phyloP scores from a whole-genome alignment of 92 coral and sea anemone species.

The Pocillopora meandrina region DNA sequence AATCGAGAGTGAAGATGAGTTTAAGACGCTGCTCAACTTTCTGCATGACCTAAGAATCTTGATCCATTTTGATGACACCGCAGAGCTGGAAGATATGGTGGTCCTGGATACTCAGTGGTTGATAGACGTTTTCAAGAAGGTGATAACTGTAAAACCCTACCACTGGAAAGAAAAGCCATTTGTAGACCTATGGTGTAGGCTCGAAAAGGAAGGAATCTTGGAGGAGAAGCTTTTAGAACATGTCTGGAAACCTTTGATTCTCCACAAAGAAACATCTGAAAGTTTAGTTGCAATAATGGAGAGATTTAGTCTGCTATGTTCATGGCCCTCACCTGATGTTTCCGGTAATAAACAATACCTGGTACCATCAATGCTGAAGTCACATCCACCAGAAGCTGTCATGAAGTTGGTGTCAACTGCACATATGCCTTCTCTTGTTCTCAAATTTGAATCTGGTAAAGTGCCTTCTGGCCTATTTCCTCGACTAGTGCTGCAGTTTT shows the following conservation, averaged over 20 bases:
- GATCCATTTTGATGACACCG: constrained; percentile 26
- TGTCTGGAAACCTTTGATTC: constrained; percentile 20
- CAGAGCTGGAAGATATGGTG: constrained; percentile 11
- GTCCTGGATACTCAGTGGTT: constrained; percentile 48
- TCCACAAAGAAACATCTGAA: background rate
- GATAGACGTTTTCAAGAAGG: constrained; percentile 34
- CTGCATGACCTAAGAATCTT: constrained; percentile 42
- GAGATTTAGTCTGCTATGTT: constrained; percentile 5
- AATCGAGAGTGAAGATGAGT: background rate
- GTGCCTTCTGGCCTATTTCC: constrained; percentile 52
- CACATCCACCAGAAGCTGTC: background rate
- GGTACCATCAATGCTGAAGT: constrained; percentile 2
- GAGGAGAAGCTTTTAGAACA: constrained; percentile 1
- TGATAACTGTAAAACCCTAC: constrained; percentile 10
- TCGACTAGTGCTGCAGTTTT: constrained; percentile 6
- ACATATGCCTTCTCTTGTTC: constrained; percentile 26
- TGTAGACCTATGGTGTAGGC: constrained; percentile 21
- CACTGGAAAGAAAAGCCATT: constrained; percentile 10
- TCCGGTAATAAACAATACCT: background rate
- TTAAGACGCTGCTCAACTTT: constrained; percentile 19
- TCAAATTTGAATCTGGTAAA: constrained; percentile 10
- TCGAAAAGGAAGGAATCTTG: background rate
- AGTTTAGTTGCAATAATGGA: constrained; percentile 34
- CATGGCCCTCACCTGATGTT: background rate
- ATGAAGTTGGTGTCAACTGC: background rate